A percentile compares a stretch with the other conserved stretches of the same genome.
Conservation (phyloP, 1,140 invertebrate species). For the Aphelinus atriplicis region DNA sequence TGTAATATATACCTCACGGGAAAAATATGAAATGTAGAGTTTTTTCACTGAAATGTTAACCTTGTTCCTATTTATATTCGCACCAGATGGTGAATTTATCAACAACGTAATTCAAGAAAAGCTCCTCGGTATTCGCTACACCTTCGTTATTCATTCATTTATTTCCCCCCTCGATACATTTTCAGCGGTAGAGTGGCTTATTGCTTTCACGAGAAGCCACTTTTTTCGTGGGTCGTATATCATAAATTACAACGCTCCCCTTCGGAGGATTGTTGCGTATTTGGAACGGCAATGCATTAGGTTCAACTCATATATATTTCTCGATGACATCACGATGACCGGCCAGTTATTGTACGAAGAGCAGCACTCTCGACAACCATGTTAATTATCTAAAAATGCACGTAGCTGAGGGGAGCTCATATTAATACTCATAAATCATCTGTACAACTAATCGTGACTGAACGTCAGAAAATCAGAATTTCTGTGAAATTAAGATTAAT, state of each 20-base stretch:
- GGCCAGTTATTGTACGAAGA: conserved; percentile 15
- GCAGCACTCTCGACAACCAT: not conserved
- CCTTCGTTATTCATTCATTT: too few relatives aligned
- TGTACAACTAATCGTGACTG: too few relatives aligned
- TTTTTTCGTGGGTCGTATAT: conserved; percentile 17
- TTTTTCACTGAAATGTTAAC: too few relatives aligned
- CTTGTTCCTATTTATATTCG: too few relatives aligned
- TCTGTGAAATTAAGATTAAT: too few relatives aligned
- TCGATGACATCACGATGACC: conserved; percentile 19
- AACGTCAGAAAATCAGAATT: too few relatives aligned
- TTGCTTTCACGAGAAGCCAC: not conserved
- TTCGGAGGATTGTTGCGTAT: not conserved
- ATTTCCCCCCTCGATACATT: not conserved
- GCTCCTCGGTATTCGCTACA: too few relatives aligned
- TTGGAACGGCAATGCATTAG: not conserved
- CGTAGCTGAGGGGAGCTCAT: not conserved
- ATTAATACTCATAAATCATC: conserved; percentile 2
- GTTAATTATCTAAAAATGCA: conserved; percentile 3
- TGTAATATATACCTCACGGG: too few relatives aligned
- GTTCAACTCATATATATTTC: conserved; percentile 10
- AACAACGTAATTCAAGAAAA: too few relatives aligned
- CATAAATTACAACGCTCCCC: conserved; percentile 19
- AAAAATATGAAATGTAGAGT: too few relatives aligned
- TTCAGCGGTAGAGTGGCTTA: not conserved
- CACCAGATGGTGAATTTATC: too few relatives aligned